Evolutionary conservation across 1,140 invertebrate species (phyloP).

Genomic region (Diabrotica undecimpunctata): DNA sequence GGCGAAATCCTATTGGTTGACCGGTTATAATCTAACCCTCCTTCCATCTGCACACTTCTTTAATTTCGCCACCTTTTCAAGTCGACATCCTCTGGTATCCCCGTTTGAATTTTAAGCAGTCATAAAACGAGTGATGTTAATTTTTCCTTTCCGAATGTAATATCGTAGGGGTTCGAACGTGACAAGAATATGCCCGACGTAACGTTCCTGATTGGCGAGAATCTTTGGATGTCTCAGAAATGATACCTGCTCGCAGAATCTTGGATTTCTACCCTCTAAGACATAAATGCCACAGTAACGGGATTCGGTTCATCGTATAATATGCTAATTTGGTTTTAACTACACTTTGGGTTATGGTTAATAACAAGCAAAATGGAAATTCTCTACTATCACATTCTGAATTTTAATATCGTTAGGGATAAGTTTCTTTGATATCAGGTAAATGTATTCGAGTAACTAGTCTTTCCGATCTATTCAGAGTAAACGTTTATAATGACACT

Average conservation of each 20-base stretch:
- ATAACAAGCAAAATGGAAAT: slow-evolving; percentile 33
- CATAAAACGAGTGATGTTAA: slow-evolving; percentile 47
- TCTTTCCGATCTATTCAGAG: no score
- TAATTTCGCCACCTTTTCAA: slow-evolving; percentile 36
- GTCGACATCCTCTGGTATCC: slow-evolving; percentile 32
- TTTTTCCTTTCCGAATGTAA: slow-evolving; percentile 45
- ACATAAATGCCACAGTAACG: slow-evolving; percentile 3
- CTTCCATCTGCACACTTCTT: slow-evolving; percentile 7
- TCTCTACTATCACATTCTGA: slow-evolving; percentile 9
- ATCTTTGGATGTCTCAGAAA: slow-evolving; percentile 11
- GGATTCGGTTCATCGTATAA: slow-evolving; percentile 31
- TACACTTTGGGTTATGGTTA: slow-evolving; percentile 34
- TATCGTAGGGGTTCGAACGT: slow-evolving; percentile 39
- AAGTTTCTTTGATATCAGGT: no score
- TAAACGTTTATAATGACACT: no score
- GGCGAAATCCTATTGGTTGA: slow-evolving; percentile 4
- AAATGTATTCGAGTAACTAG: no score
- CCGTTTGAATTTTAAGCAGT: slow-evolving; percentile 46
- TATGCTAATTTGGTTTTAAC: slow-evolving; percentile 32
- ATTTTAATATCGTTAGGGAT: slow-evolving; percentile 5
- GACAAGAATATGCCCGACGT: slow-evolving; percentile 30
- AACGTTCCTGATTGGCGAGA: slow-evolving; percentile 30
- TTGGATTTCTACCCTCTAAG: slow-evolving; percentile 22
- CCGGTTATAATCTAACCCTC: not conserved
- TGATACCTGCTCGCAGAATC: slow-evolving; percentile 18